phyloP scores from a whole-genome alignment of 2,113 vertebrate genomes.

The Urocolius indicus region DNA sequence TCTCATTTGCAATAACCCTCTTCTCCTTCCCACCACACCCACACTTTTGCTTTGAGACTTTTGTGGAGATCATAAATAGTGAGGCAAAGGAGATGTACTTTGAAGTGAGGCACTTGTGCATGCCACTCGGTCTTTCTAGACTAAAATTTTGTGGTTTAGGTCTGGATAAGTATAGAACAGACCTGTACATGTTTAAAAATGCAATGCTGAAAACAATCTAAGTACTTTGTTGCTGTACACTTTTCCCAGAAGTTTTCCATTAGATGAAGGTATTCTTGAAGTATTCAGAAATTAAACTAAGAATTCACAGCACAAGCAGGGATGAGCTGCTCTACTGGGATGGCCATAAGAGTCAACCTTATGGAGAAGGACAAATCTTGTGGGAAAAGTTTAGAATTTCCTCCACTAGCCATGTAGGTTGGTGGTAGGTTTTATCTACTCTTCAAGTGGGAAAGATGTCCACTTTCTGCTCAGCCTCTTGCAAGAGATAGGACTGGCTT shows the following conservation, averaged over 20 bases:
- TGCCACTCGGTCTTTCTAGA: neutral
- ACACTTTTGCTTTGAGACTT: neutral
- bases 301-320: neutral
- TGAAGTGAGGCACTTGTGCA: neutral
- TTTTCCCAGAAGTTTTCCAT: neutral
- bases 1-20: neutral
- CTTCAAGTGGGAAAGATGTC: neutral
- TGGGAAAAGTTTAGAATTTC: neutral
- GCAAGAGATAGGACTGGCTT: neutral
- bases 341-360: neutral
- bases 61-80: neutral
- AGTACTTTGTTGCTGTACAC: neutral
- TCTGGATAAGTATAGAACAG: neutral
- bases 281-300: neutral
- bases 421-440: neutral
- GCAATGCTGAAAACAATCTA: neutral
- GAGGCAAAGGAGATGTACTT: neutral
- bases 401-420: neutral
- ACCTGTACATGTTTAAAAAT: fast-evolving
- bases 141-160: neutral
- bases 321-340: neutral
- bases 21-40: neutral
- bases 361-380: neutral
- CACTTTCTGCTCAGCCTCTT: neutral
- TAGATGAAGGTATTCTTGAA: neutral